Percentiles rank a stretch among this genome's conserved stretches.
phyloP scores from a whole-genome alignment of 2,888 invertebrate genomes.

The Mamestra brassicae region DNA sequence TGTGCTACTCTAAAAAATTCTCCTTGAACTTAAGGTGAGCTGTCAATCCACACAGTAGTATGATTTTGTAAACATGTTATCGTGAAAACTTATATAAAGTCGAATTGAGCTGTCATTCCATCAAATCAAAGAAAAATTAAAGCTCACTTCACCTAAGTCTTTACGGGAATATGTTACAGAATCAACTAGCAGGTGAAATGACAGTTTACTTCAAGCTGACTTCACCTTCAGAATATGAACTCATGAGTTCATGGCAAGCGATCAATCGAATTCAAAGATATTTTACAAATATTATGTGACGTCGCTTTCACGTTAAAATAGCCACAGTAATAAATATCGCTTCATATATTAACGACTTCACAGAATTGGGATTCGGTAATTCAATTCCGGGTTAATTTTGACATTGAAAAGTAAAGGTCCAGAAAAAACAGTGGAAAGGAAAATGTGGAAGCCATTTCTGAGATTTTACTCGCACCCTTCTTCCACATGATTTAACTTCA shows the following conservation, averaged over 20 bases:
- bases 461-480: slow-evolving; percentile 57
- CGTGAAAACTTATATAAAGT: neutral
- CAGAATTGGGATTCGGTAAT: slow-evolving; percentile 23
- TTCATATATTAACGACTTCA: slow-evolving; percentile 8
- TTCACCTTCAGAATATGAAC: too few species aligned
- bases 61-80: neutral
- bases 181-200: neutral
- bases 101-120: neutral
- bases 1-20: neutral
- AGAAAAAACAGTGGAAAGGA: slow-evolving; percentile 50
- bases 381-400: slow-evolving; percentile 46
- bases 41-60: neutral
- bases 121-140: neutral
- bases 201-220: too few species aligned
- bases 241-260: neutral
- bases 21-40: neutral
- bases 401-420: slow-evolving; percentile 53
- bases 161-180: neutral
- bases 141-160: neutral
- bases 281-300: neutral
- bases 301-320: too few species aligned
- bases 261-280: neutral
- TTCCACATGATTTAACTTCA: slow-evolving; percentile 58
- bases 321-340: neutral
- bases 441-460: slow-evolving; percentile 54